These are phyloP conservation scores for Solea solea DNA, from an alignment of 2,113 vertebrate species.

Conservation along the genomic window DNA sequence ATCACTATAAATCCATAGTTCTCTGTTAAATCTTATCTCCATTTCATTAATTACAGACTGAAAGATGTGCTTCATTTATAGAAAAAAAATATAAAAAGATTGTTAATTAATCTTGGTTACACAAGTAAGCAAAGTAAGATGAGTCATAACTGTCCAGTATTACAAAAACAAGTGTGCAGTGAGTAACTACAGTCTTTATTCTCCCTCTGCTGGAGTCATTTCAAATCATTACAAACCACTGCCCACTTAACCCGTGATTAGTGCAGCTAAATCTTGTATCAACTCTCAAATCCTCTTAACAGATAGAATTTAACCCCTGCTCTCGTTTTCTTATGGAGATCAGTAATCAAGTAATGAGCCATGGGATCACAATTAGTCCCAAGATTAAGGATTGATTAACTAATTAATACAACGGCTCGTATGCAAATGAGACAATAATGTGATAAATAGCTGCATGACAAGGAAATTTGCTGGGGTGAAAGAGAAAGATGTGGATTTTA, in stretches of 20 bases:
- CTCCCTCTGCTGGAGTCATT: not conserved
- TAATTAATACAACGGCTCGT: constrained; percentile 41
- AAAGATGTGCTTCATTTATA: too few relatives aligned
- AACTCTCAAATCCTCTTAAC: constrained; percentile 12
- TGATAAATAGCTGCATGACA: not conserved
- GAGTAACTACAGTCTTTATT: too few relatives aligned
- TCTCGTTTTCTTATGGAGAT: constrained; percentile 8
- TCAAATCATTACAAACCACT: not conserved
- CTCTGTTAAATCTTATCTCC: too few relatives aligned
- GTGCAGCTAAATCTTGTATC: constrained; percentile 34
- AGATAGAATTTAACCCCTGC: constrained; percentile 29
- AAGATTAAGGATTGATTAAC: constrained; percentile 62
- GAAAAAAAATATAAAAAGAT: too few relatives aligned
- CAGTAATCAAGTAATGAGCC: constrained; percentile 43
- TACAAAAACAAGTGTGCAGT: too few relatives aligned
- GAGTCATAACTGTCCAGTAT: too few relatives aligned
- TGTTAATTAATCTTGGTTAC: too few relatives aligned
- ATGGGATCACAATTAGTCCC: constrained; percentile 54
- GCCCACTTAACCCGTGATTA: constrained; percentile 42
- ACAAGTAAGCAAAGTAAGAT: too few relatives aligned
- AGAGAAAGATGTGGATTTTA: not conserved
- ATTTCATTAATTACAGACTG: too few relatives aligned
- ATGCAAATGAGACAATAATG: constrained; percentile 24
- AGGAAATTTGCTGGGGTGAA: not conserved
- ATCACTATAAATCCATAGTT: too few relatives aligned